phyloP scores from a whole-genome alignment of 2,113 vertebrate species.

The Protobothrops mucrosquamatus region DNA sequence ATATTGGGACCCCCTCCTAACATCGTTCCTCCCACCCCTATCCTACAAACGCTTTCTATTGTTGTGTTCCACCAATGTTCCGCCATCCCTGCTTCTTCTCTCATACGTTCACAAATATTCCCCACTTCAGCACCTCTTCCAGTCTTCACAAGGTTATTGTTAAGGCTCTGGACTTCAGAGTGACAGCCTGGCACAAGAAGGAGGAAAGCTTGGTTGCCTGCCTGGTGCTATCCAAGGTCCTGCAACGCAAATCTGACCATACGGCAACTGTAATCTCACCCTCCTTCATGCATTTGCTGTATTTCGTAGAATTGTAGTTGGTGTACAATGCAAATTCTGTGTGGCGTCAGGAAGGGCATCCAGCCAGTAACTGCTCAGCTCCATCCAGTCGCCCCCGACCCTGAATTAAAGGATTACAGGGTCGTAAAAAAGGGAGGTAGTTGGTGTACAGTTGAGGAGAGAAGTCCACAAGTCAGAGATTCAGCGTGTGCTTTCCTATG shows the following conservation, averaged over 20 bases:
- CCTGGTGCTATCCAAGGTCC: constrained; percentile 8
- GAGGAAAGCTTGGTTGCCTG: neutral
- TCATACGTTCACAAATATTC: neutral
- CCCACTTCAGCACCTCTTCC: neutral
- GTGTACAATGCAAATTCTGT: neutral
- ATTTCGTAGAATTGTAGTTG: too few relatives aligned
- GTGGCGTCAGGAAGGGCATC: neutral
- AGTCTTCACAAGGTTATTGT: neutral
- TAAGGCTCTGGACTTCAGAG: neutral
- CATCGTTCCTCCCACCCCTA: neutral
- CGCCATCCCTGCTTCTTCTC: neutral
- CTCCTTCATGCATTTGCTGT: neutral
- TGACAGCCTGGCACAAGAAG: neutral
- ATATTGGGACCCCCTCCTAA: neutral
- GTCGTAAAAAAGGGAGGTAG: neutral
- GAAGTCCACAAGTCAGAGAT: neutral
- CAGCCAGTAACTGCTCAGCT: neutral
- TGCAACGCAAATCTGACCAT: neutral
- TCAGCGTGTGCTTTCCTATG: neutral
- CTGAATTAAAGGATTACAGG: neutral
- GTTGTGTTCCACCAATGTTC: neutral
- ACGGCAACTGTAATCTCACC: neutral
- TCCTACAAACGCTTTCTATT: neutral
- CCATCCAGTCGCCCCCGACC: neutral
- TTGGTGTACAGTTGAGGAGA: neutral